These are phyloP conservation scores for Synchiropus splendidus DNA, from an alignment of 2,113 vertebrate species.

Conservation along the genomic window DNA sequence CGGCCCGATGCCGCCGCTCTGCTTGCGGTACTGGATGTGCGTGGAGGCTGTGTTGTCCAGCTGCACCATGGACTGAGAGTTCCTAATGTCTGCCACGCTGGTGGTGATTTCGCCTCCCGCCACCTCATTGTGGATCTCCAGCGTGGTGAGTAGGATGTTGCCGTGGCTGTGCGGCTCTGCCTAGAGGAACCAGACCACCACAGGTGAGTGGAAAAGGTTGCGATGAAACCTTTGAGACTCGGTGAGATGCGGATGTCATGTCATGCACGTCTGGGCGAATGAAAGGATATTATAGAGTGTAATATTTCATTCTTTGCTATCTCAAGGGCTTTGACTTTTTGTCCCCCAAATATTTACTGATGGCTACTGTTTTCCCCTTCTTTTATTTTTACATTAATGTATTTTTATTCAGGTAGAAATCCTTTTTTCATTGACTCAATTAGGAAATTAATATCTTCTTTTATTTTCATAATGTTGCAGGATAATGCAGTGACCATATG, in stretches of 20 bases:
- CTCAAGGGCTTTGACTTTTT: too few relatives aligned
- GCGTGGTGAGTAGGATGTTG: slow-evolving; percentile 82
- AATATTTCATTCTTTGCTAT: too few relatives aligned
- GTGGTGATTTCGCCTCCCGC: slow-evolving; percentile 79
- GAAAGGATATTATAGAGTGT: too few relatives aligned
- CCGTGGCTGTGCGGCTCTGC: slow-evolving; percentile 79
- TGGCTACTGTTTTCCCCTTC: too few relatives aligned
- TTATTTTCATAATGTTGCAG: too few relatives aligned
- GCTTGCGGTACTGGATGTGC: slow-evolving; percentile 88
- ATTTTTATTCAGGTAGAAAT: too few relatives aligned
- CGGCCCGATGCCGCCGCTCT: slow-evolving; percentile 67
- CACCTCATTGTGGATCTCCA: slow-evolving; percentile 92
- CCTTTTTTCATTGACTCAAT: too few relatives aligned
- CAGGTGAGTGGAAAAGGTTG: neutral
- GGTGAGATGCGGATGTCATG: slow-evolving; percentile 15
- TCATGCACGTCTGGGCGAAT: slow-evolving; percentile 3
- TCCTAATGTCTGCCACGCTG: slow-evolving; percentile 75
- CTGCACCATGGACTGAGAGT: slow-evolving; percentile 85
- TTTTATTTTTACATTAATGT: too few relatives aligned
- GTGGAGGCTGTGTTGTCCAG: slow-evolving; percentile 79
- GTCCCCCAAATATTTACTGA: too few relatives aligned
- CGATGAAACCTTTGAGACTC: neutral
- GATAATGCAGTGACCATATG: too few relatives aligned
- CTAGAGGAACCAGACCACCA: slow-evolving; percentile 44
- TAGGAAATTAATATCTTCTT: too few relatives aligned